A percentile compares a stretch with the other conserved stretches of the same genome.
Evolutionary conservation across 1,140 invertebrate genomes (phyloP).

Genomic region (Leucophenga varia): DNA sequence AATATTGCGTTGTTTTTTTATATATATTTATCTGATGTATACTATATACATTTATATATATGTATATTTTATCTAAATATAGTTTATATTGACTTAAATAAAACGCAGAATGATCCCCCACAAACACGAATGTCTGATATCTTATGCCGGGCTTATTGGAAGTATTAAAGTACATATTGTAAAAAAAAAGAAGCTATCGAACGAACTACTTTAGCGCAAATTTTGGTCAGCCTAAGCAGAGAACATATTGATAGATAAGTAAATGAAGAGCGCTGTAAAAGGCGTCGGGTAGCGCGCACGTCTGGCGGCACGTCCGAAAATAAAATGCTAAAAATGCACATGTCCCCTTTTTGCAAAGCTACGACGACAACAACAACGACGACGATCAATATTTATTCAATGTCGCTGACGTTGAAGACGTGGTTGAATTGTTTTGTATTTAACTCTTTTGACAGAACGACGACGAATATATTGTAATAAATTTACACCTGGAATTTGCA

Average conservation of each 20-base stretch:
- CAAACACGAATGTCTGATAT: too few species aligned
- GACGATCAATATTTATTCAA: slow-evolving; percentile 9
- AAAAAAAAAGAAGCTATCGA: slow-evolving; percentile 1
- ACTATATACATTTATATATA: too few species aligned
- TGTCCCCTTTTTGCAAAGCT: too few species aligned
- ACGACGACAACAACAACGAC: slow-evolving; percentile 7
- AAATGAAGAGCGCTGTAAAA: too few species aligned
- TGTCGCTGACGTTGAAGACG: slow-evolving; percentile 18
- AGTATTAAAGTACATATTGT: background rate
- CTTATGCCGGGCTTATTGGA: too few species aligned
- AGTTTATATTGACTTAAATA: too few species aligned
- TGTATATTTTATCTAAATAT: too few species aligned
- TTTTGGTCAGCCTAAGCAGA: too few species aligned
- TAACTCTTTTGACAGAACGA: slow-evolving; percentile 12
- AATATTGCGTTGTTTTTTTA: too few species aligned
- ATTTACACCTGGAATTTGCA: slow-evolving; percentile 55
- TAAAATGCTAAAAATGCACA: too few species aligned
- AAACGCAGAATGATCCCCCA: background rate
- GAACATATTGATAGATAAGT: too few species aligned
- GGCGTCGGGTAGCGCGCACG: slow-evolving; percentile 50
- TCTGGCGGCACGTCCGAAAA: slow-evolving; percentile 10
- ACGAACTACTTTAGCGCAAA: slow-evolving; percentile 17
- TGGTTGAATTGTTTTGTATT: background rate
- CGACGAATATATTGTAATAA: slow-evolving; percentile 20
- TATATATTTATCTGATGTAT: too few species aligned